Conservation (phyloP, 1,140 invertebrate genomes). For the Drosophila bipectinata region DNA sequence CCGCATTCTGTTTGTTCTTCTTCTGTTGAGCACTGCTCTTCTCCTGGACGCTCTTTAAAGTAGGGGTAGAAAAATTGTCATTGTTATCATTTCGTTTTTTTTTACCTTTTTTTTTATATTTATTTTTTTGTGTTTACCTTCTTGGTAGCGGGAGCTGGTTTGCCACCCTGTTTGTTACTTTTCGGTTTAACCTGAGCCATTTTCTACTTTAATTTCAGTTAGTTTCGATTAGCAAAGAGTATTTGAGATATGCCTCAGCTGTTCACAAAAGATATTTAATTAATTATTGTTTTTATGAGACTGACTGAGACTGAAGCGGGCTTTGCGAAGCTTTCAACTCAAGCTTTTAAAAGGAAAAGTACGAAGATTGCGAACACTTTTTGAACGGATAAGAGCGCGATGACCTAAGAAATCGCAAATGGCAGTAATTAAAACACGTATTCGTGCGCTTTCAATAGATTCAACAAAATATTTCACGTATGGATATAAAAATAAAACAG, state of each 20-base stretch:
- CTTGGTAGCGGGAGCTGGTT: slow-evolving; percentile 68
- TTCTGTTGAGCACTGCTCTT: slow-evolving; percentile 79
- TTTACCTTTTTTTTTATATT: not conserved
- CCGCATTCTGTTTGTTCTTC: slow-evolving; percentile 69
- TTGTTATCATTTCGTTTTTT: not conserved
- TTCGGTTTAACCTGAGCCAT: slow-evolving; percentile 83
- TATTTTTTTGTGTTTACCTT: slow-evolving; percentile 64
- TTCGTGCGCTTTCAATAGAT: not conserved
- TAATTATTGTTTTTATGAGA: slow-evolving; percentile 31
- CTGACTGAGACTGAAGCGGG: slow-evolving; percentile 2
- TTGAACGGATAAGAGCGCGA: slow-evolving; percentile 31
- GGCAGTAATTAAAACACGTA: slow-evolving; percentile 31
- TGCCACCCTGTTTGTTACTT: slow-evolving; percentile 79
- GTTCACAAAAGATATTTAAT: slow-evolving; percentile 20
- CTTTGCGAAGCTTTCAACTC: slow-evolving; percentile 36
- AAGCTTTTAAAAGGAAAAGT: slow-evolving; percentile 14
- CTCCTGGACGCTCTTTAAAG: slow-evolving; percentile 63
- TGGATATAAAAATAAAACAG: not conserved
- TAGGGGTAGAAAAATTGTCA: not conserved
- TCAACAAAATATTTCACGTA: not conserved
- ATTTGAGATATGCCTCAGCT: slow-evolving; percentile 49
- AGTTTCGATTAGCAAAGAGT: slow-evolving; percentile 56
- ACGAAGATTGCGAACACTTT: slow-evolving; percentile 28
- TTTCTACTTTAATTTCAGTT: slow-evolving; percentile 65
- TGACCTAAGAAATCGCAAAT: slow-evolving; percentile 29